Evolutionary conservation across 2,888 invertebrate genomes (phyloP), one percentile per base, ranked within the genome.

Genomic region (Ferdinandea cuprea): DNA sequence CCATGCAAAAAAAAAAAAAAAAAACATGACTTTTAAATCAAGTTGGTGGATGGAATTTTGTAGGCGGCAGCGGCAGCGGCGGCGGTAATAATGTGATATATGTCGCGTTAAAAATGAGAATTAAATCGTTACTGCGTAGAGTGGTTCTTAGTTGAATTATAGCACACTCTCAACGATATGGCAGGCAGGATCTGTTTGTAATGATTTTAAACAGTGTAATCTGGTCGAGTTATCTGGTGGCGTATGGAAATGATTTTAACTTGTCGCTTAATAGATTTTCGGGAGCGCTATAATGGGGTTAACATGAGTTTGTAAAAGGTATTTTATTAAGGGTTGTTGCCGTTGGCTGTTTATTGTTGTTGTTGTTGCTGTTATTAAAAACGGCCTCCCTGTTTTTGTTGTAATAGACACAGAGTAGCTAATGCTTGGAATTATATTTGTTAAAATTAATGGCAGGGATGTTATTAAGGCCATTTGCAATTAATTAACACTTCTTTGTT

Each of bases 81-180:
- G n/a, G 28, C 17, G 11, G 42, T 32, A 40, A 42, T 54, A 66
- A 35, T 54, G 32, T 15, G 54, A 54, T 54, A 32, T 66, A 40
- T 52, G 30, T 6, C 17, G 52, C 52, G 30, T 66, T 66, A 54
- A 54, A 68, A 54, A 54, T 54, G 54, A 13, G 52, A 66, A 52
- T 52, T 52, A 66, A 52, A 42, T 42, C 40, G 30, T 52, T 54
- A 54, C 54, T 32, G 44, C 32, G 42, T 28, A 15, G 13, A 30
- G 28, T 21, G 21, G 19, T 68, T 19, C 54, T 68, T 54, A 54
- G 42, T 54, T 37, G 37, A 63, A 50, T 63, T 63, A 50, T 50
- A 50, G 25, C 35, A 48, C 37, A 48, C 32, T 61, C 46, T 32
- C 35, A 37, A 28, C 11, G n/a, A 9, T 3, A 7, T 35, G 3